Base-by-base conservation (phyloP, 2,888 invertebrate genomes). In the Sepiola atlantica region DNA sequence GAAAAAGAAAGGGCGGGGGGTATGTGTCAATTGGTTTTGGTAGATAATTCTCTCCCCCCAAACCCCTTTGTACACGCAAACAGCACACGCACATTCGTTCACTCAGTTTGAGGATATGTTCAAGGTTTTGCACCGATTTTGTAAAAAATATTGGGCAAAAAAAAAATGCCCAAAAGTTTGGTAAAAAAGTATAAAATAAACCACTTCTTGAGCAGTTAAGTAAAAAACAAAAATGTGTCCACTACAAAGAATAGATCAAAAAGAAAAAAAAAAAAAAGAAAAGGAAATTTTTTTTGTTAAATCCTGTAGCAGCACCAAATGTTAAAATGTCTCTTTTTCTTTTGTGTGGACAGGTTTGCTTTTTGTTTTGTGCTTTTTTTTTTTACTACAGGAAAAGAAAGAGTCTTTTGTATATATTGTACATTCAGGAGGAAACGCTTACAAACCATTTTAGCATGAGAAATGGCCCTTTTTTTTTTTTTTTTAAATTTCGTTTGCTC, bases 221-320 rank as follows among this genome's bases (percentile, higher is more conserved):
- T n/a, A 77, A 77, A 77, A 77, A 77, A 77, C n/a, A 77, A 77
- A 77, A 77, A 77, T 77, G n/a, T 77, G 32, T 77, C 32, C 77
- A 77, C 77, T 77, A 77, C 77, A 32, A 77, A 32, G n/a, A 77
- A 77, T 32, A 32, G 24, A 24, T 24, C 20, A 24, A 57, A 57
- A 6, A 24, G 6, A 14, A 77, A n/a, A 32, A 77, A 77, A 14
- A 77, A 77, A 77, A 77, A 77, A 77, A 77, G 28, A n/a, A 32
- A 18, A 45, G 45, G 8, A 45, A 4, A 45, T 45, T 45, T 45
- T 45, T 45, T 45, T 45, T n/a, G n/a, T n/a, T n/a, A n/a, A 45
- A 45, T 45, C 77, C 77, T 77, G 77, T 77, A 77, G 77, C 1
- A 77, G 77, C 77, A 77, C 77, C 77, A 14, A 77, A 21, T 77